Base-by-base conservation (phyloP, 2,113 vertebrate species). In the Sus scrofa region DNA sequence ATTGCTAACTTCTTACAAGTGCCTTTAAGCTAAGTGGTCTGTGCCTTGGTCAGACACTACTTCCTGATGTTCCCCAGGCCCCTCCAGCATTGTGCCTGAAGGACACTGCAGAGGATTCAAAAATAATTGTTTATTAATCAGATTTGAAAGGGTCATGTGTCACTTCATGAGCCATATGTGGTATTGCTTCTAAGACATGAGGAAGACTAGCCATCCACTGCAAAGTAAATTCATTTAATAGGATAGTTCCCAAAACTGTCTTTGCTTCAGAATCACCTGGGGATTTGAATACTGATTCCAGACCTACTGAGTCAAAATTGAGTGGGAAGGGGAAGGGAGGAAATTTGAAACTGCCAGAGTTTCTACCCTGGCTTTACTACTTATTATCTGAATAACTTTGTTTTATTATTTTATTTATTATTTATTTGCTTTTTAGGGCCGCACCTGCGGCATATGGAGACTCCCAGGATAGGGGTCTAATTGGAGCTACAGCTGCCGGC, bases 321-420 rank as follows among this genome's bases (percentile, higher is more conserved):
- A 67, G 54, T 71, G n/a, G 71, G 78, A 44, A 85, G 68, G 32
- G 58, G 20, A 19, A 71, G 78, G 34, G 37, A 70, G 7, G 63
- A 24, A 82, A 67, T 74, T 24, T 70, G 89, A 94, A 87, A 88
- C 50, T 91, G n/a, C 15, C 63, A 39, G 56, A 67, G 86, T 93
- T 83, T 74, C 7, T 19, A 52, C 58, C 60, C n/a, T 93, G 52
- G 83, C 16, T 74, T 91, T 22, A 26, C n/a, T n/a, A n/a, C 24
- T 78, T 65, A n/a, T 75, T 71, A 62, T 24, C 32, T 82, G 44
- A 74, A 62, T 85, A 89, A 62, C 39, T 87, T 56, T 37, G 34
- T n/a, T n/a, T n/a, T n/a, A n/a, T n/a, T n/a, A n/a, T n/a, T n/a
- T n/a, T n/a, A n/a, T n/a, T n/a, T n/a, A n/a, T n/a, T n/a, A n/a